Conservation (phyloP, 2,888 invertebrate species). For the Apoda limacodes region DNA sequence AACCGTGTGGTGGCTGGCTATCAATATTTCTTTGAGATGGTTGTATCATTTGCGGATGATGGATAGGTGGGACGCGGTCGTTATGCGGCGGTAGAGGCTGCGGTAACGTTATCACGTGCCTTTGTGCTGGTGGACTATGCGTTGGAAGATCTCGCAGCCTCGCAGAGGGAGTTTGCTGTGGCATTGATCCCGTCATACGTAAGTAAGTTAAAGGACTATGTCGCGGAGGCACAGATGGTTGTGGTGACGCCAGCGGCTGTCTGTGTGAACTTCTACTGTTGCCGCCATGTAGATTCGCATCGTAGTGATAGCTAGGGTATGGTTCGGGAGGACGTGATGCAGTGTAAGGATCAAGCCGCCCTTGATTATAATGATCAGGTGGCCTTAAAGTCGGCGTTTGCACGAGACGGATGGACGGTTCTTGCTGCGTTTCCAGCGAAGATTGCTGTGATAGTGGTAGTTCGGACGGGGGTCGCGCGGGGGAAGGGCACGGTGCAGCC, state of each 20-base stretch:
- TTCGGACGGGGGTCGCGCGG: conserved; percentile 34
- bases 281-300: conserved; percentile 33
- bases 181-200: conserved; percentile 37
- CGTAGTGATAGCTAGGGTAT: conserved; percentile 49
- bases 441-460: conserved; percentile 30
- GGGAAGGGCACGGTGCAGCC: conserved; percentile 29
- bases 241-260: conserved; percentile 39
- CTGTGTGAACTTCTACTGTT: conserved; percentile 39
- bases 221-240: conserved; percentile 42
- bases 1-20: conserved; percentile 37
- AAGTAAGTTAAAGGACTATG: conserved; percentile 55
- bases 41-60: conserved; percentile 44
- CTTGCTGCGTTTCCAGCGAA: conserved; percentile 36
- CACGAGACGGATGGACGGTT: conserved; percentile 41
- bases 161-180: conserved; percentile 43
- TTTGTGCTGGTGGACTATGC: conserved; percentile 44
- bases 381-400: conserved; percentile 41
- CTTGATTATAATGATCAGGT: conserved; percentile 44
- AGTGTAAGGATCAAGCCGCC: conserved; percentile 51
- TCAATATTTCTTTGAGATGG: conserved; percentile 39
- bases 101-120: conserved; percentile 36
- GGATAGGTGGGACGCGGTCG: conserved; percentile 60
- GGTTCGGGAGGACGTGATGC: conserved; percentile 49
- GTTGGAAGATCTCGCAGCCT: conserved; percentile 43
- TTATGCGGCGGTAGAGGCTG: conserved; percentile 55